These are phyloP conservation scores for Mesorhabditis spiculigera DNA, from an alignment of 2,888 invertebrate species.

Conservation along the genomic window DNA sequence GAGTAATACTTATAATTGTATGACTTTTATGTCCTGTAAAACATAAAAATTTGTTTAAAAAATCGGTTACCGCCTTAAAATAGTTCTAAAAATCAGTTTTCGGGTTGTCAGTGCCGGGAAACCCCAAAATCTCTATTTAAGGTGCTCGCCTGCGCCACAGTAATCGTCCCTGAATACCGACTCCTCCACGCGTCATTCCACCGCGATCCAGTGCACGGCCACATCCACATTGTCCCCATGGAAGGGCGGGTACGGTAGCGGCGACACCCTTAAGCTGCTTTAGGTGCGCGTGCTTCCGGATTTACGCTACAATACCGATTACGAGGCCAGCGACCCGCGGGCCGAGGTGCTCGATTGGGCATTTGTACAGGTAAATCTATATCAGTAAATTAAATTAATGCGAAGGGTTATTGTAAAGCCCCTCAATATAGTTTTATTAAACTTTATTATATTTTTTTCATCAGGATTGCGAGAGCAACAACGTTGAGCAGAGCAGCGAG, in stretches of 20 bases:
- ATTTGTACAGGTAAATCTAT: constrained; percentile 29
- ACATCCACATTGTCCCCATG: constrained; percentile 36
- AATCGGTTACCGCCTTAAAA: too few species aligned
- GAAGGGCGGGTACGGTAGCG: constrained; percentile 15
- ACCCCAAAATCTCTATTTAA: constrained; percentile 11
- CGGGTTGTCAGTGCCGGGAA: too few species aligned
- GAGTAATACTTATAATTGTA: too few species aligned
- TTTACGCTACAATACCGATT: constrained; percentile 30
- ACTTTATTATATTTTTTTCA: background rate
- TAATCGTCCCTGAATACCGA: constrained; percentile 33
- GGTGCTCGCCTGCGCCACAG: constrained; percentile 41
- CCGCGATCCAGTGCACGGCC: constrained; percentile 39
- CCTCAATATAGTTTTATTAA: too few species aligned
- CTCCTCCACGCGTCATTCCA: constrained; percentile 38
- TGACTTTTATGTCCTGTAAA: too few species aligned
- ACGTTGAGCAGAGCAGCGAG: constrained; percentile 19
- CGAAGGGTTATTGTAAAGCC: too few species aligned
- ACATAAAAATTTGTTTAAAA: too few species aligned
- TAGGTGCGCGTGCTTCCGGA: constrained; percentile 39
- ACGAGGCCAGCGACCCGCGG: constrained; percentile 27
- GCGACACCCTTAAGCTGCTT: background rate
- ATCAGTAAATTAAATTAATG: background rate
- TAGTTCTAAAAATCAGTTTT: too few species aligned
- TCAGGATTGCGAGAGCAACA: background rate
- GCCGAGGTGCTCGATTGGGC: constrained; percentile 39